These are phyloP conservation scores for Papilio polyxenes DNA, from an alignment of 1,140 invertebrate species.

Conservation along the genomic window DNA sequence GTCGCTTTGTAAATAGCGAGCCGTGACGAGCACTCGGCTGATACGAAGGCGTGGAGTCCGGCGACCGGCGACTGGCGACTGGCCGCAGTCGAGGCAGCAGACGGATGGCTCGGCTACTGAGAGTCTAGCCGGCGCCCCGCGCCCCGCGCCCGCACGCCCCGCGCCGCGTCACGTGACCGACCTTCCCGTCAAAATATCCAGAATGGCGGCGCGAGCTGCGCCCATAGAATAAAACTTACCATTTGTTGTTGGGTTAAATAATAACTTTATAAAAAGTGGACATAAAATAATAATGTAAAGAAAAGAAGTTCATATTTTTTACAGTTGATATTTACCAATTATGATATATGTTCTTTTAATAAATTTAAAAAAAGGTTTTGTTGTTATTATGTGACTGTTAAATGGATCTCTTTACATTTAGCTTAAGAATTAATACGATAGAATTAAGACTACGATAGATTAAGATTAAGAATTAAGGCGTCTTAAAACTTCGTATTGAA, in stretches of 20 bases:
- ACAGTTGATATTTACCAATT: not conserved
- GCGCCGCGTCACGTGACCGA: slow-evolving; percentile 82
- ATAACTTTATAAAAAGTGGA: not conserved
- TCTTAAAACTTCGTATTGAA: too few relatives aligned
- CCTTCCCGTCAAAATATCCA: slow-evolving; percentile 89
- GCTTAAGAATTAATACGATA: too few relatives aligned
- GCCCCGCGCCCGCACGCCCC: slow-evolving; percentile 58
- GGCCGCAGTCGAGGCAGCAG: slow-evolving; percentile 78
- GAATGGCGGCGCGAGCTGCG: slow-evolving; percentile 78
- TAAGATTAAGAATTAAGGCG: too few relatives aligned
- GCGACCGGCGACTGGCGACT: slow-evolving; percentile 71
- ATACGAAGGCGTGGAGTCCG: slow-evolving; percentile 68
- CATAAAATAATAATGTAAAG: not conserved
- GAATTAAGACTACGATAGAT: too few relatives aligned
- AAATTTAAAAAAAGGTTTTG: too few relatives aligned
- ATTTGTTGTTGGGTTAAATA: not conserved
- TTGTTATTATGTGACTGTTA: too few relatives aligned
- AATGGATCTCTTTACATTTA: too few relatives aligned
- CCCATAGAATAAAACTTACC: slow-evolving; percentile 49
- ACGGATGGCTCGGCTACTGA: slow-evolving; percentile 81
- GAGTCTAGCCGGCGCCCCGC: slow-evolving; percentile 79
- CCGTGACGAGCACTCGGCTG: slow-evolving; percentile 42
- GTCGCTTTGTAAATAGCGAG: slow-evolving; percentile 41
- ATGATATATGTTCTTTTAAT: too few relatives aligned
- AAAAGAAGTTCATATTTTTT: not conserved